phyloP scores from a whole-genome alignment of 2,113 vertebrate genomes.

The Bucco capensis region DNA sequence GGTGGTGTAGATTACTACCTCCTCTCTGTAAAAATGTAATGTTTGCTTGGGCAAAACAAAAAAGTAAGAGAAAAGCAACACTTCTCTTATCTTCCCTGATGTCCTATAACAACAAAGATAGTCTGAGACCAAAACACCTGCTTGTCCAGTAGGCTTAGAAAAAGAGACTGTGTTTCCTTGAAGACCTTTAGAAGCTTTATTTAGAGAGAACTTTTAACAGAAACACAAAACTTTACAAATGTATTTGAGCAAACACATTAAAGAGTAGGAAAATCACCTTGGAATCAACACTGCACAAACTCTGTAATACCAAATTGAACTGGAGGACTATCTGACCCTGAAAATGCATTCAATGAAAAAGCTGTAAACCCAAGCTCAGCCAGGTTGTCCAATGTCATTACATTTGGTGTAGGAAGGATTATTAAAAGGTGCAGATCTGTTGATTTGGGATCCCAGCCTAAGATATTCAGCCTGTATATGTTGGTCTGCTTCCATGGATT shows the following conservation, averaged over 20 bases:
- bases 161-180: background rate
- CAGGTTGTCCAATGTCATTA: background rate
- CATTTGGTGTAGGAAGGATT: background rate
- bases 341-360: background rate
- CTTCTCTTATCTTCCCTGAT: constrained; percentile 26
- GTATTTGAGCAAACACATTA: background rate
- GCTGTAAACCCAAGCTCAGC: background rate
- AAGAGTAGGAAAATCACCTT: background rate
- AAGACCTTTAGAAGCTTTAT: background rate
- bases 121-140: constrained; percentile 13
- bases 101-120: background rate
- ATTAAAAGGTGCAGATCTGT: background rate
- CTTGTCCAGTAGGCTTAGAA: background rate
- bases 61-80: constrained; percentile 29
- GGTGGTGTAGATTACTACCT: constrained; percentile 30
- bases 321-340: background rate
- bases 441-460: background rate
- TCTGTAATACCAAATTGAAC: background rate
- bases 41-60: constrained; percentile 32
- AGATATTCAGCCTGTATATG: background rate
- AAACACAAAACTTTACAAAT: background rate
- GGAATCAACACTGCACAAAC: background rate
- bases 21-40: constrained; percentile 18
- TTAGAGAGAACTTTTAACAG: background rate
- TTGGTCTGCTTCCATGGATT: background rate